Percentiles rank a stretch among this genome's conserved stretches.
Evolutionary conservation across 1,140 invertebrate species (phyloP).

Genomic region (Drosophila kohkoa): DNA sequence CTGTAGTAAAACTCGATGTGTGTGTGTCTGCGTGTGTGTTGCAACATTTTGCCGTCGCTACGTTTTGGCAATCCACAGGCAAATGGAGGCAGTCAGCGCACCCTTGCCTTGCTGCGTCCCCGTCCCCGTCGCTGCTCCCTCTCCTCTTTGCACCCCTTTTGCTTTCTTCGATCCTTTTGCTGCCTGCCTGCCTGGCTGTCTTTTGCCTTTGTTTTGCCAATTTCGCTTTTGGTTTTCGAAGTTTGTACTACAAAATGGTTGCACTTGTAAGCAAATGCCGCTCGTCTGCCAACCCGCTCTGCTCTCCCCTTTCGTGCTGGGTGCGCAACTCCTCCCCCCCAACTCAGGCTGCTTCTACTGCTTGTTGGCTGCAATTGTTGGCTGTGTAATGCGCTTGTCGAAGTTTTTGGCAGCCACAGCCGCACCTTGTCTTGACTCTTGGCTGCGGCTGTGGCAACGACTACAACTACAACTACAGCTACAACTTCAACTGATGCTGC

Average conservation of each 20-base stretch:
- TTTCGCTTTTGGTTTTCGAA: conserved; percentile 84
- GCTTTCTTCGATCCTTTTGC: conserved; percentile 14
- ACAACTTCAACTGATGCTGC: conserved; percentile 22
- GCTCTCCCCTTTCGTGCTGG: neutral
- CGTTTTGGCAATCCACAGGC: conserved; percentile 62
- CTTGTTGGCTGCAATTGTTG: conserved; percentile 65
- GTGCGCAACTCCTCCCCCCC: neutral
- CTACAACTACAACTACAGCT: conserved; percentile 8
- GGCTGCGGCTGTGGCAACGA: conserved; percentile 58
- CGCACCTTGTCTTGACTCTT: conserved; percentile 64
- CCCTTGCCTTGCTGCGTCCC: neutral
- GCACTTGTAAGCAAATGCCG: conserved; percentile 82
- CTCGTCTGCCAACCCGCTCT: conserved; percentile 16
- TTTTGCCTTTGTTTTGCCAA: conserved; percentile 75
- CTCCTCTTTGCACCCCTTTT: neutral
- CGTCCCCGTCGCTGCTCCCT: neutral
- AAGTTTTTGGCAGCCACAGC: conserved; percentile 73
- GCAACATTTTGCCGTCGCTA: conserved; percentile 49
- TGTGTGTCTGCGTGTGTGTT: neutral
- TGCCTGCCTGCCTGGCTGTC: conserved; percentile 19
- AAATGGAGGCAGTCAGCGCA: conserved; percentile 68
- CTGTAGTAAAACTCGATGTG: conserved; percentile 2
- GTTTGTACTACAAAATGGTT: conserved; percentile 84
- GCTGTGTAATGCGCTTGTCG: conserved; percentile 80
- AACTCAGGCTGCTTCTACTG: neutral